These are phyloP conservation scores for Lophotis ruficrista DNA, from an alignment of 2,113 vertebrate genomes.

Conservation along the genomic window DNA sequence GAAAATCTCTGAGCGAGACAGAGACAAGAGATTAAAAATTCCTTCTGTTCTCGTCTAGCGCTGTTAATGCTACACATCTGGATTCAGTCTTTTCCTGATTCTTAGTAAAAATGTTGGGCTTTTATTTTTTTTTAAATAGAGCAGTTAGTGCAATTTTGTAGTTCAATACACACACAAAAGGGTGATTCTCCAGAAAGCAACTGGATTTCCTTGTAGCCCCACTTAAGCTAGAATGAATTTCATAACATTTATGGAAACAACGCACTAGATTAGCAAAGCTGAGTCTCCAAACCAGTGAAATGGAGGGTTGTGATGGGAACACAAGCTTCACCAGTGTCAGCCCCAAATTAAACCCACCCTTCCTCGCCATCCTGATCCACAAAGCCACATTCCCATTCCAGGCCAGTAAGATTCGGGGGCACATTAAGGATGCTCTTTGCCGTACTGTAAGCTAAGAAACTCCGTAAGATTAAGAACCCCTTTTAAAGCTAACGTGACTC, in stretches of 20 bases:
- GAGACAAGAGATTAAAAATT: constrained; percentile 46
- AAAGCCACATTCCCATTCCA: neutral
- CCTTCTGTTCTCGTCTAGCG: constrained; percentile 13
- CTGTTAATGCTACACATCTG: constrained; percentile 9
- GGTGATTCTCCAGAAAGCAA: constrained; percentile 37
- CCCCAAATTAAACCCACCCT: neutral
- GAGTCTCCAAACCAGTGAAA: neutral
- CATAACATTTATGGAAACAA: neutral
- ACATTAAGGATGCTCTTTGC: constrained; percentile 11
- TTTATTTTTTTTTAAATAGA: neutral
- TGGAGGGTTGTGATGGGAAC: neutral
- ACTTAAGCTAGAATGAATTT: neutral
- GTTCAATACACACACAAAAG: neutral
- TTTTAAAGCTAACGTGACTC: constrained; percentile 50
- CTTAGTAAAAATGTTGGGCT: constrained; percentile 37
- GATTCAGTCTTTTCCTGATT: neutral
- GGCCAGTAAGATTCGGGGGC: neutral
- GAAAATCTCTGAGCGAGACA: constrained; percentile 40
- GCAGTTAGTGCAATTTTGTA: constrained; percentile 56
- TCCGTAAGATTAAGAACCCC: neutral
- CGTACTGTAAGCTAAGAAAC: constrained; percentile 2
- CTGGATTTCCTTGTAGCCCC: neutral
- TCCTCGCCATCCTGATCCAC: neutral
- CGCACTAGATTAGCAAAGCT: neutral
- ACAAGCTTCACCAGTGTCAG: neutral